Evolutionary conservation across 2,888 invertebrate species (phyloP).

Genomic region (Acrobasis repandana): DNA sequence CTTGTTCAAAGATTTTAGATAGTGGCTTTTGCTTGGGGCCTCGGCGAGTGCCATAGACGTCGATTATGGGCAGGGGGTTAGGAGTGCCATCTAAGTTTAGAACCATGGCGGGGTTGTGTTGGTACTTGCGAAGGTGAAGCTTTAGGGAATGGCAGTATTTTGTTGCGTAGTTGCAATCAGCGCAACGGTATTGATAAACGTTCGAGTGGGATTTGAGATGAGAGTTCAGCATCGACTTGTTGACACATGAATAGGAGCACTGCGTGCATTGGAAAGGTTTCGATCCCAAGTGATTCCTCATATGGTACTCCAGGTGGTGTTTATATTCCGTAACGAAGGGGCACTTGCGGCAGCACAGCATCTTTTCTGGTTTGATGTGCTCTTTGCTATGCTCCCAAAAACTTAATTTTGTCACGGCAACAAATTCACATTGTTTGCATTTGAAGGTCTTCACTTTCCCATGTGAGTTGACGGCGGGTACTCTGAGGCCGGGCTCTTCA

Average conservation of each 20-base stretch:
- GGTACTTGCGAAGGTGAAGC: slow-evolving; percentile 95
- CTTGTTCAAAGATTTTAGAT: slow-evolving; percentile 65
- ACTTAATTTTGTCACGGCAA: slow-evolving; percentile 93
- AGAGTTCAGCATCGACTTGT: slow-evolving; percentile 99
- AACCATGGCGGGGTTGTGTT: slow-evolving; percentile 95
- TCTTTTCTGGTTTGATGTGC: slow-evolving; percentile 97
- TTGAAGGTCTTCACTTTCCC: slow-evolving; percentile 94
- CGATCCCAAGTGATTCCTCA: slow-evolving; percentile 96
- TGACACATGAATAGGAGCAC: slow-evolving; percentile 96
- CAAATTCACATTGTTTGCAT: slow-evolving; percentile 95
- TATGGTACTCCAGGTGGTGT: slow-evolving; percentile 98
- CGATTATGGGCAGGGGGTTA: slow-evolving; percentile 93
- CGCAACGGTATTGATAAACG: slow-evolving; percentile 95
- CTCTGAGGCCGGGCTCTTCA: slow-evolving; percentile 83
- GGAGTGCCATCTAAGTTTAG: slow-evolving; percentile 94
- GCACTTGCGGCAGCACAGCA: slow-evolving; percentile 94
- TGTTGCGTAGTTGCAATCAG: slow-evolving; percentile 96
- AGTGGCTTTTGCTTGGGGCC: slow-evolving; percentile 88
- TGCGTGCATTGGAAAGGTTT: slow-evolving; percentile 97
- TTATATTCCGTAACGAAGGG: slow-evolving; percentile 99
- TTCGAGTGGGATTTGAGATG: slow-evolving; percentile 98
- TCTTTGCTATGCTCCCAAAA: slow-evolving; percentile 96
- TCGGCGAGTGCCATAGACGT: slow-evolving; percentile 94
- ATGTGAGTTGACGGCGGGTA: slow-evolving; percentile 88
- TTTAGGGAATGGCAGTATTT: slow-evolving; percentile 99